Evolutionary conservation across 2,888 invertebrate genomes (phyloP), one percentile per base, ranked within the genome.

Genomic region (Microchrysa polita): DNA sequence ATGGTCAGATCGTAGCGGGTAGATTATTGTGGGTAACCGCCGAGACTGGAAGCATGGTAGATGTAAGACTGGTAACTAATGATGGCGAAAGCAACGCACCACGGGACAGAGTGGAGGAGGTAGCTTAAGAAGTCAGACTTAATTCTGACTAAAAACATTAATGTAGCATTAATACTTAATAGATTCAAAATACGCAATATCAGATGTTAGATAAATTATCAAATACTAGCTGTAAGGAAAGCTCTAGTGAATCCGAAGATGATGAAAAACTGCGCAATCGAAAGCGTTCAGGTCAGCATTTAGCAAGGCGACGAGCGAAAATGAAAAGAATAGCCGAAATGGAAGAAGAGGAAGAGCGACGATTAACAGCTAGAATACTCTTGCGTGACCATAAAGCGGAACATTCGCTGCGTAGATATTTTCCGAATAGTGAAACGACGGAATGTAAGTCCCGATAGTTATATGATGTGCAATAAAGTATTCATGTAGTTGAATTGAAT

Each of bases 21-120:
- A 44, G 72, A 5, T 40, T 72, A 16, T 27, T 73, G 14, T 48
- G 53, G 10, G 12, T 83, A n/a, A 81, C 81, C 1, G 75, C 83
- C 48, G 83, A 83, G 42, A 82, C 82, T 77, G 84, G 84, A 10
- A 81, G 83, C 72, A 82, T 81, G 52, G 81, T 84, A 57, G 84
- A 84, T 77, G 82, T 83, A 42, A 80, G 84, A 59, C 77, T 84
- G 74, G 85, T 84, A 1, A 84, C 85, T 2, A 80, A 81, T 74
- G 81, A 83, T 27, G 83, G 84, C 10, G 80, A 79, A 27, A 81
- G 80, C 18, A 14, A 42, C 7, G 72, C 67, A 20, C 44, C 59
- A 23, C 14, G 23, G 27, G 60, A 60, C 22, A 27, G 23, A 23
- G 72, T 60, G n/a, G 59, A 42, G n/a, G 60, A 72, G 44, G 72